Conservation (phyloP, 2,888 invertebrate genomes). For the Drosophila merina region DNA sequence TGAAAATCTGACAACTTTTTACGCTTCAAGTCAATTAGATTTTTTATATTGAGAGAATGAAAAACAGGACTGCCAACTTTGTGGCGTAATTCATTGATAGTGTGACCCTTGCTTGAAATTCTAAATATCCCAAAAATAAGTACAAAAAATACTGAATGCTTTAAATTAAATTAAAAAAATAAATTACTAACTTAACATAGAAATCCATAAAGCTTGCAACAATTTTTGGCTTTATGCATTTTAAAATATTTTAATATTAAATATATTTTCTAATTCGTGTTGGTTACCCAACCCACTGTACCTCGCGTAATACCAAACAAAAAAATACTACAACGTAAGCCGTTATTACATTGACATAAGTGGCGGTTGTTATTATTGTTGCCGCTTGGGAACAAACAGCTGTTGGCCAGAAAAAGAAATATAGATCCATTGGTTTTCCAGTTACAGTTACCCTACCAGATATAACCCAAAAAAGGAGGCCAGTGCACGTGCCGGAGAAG, state of each 20-base stretch:
- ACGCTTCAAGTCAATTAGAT: background rate
- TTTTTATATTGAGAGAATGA: background rate
- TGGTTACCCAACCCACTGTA: conserved; percentile 3
- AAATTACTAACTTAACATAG: too few species aligned
- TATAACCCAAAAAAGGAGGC: conserved; percentile 32
- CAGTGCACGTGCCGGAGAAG: conserved; percentile 22
- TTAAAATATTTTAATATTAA: too few species aligned
- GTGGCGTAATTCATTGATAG: background rate
- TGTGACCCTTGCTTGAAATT: background rate
- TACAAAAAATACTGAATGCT: too few species aligned
- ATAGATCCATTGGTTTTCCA: conserved; percentile 29
- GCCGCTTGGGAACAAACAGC: conserved; percentile 43
- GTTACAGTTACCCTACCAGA: conserved; percentile 35
- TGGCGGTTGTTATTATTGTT: conserved; percentile 28
- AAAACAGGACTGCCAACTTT: conserved; percentile 19
- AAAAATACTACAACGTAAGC: conserved; percentile 9
- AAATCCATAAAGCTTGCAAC: too few species aligned
- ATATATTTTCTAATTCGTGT: too few species aligned
- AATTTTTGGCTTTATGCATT: too few species aligned
- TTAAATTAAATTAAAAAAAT: too few species aligned
- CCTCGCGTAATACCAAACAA: background rate
- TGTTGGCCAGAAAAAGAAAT: conserved; percentile 29
- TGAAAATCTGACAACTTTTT: background rate
- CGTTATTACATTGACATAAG: conserved; percentile 1
- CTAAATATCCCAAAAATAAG: background rate